A percentile compares a stretch with the other conserved stretches of the same genome.
Evolutionary conservation across 2,113 vertebrate genomes (phyloP).

Genomic region (Stigmatopora argus): DNA sequence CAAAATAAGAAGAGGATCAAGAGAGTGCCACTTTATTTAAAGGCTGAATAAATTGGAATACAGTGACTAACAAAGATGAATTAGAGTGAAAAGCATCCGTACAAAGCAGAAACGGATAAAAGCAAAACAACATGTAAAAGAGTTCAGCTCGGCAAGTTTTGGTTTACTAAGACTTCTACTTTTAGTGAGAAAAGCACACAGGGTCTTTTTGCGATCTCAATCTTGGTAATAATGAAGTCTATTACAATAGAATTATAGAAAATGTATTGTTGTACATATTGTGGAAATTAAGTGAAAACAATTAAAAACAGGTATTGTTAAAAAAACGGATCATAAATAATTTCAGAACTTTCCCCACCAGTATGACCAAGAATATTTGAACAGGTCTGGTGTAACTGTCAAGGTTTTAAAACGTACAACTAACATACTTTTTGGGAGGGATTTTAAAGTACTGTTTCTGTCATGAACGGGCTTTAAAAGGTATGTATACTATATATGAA

Average conservation of each 20-base stretch:
- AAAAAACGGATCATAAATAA: background rate
- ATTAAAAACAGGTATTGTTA: background rate
- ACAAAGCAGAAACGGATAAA: background rate
- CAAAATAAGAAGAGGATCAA: constrained; percentile 9
- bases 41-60: constrained; percentile 19
- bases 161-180: background rate
- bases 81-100: background rate
- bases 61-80: constrained; percentile 16
- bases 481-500: no score
- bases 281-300: background rate
- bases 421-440: constrained; percentile 6
- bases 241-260: background rate
- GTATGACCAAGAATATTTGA: background rate
- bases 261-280: background rate
- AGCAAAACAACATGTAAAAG: background rate
- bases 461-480: background rate
- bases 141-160: constrained; percentile 5
- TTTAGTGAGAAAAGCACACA: background rate
- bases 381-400: background rate
- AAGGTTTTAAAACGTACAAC: background rate
- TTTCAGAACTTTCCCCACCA: background rate
- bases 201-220: background rate
- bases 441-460: background rate
- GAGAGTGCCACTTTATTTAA: constrained; percentile 33
- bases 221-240: background rate